Evolutionary conservation across 2,888 invertebrate species (phyloP).

Genomic region (Trissoscelio sp.): DNA sequence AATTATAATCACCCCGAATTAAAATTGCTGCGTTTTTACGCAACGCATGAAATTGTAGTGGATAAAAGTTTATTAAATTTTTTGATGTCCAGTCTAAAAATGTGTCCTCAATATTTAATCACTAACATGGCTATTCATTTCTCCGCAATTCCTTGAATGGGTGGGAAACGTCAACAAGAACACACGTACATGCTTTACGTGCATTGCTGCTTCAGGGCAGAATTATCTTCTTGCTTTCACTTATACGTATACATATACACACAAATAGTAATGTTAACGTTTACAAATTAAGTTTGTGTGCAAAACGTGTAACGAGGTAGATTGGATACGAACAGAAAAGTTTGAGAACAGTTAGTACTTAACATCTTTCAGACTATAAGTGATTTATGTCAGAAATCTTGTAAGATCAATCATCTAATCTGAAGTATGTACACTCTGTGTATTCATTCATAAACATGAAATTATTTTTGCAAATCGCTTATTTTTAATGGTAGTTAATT

Average conservation of each 20-base stretch:
- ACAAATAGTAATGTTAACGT: slow-evolving; percentile 14
- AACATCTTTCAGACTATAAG: not conserved
- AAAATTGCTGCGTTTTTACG: no score
- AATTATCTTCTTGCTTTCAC: slow-evolving; percentile 61
- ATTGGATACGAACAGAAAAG: not conserved
- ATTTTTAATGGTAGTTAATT: no score
- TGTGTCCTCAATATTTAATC: slow-evolving; percentile 24
- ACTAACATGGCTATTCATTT: slow-evolving; percentile 34
- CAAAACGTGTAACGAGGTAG: slow-evolving; percentile 14
- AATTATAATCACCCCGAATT: no score
- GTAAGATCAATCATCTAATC: not conserved
- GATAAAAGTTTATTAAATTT: no score
- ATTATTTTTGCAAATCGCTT: no score
- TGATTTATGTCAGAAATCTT: not conserved
- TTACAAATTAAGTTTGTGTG: slow-evolving; percentile 9
- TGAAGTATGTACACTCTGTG: not conserved
- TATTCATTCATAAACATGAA: not conserved
- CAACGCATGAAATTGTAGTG: no score
- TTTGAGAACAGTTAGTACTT: slow-evolving; percentile 13
- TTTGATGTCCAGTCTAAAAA: not conserved
- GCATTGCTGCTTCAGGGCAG: slow-evolving; percentile 36
- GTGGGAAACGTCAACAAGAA: slow-evolving; percentile 41
- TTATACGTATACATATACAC: slow-evolving; percentile 25
- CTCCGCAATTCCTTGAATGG: slow-evolving; percentile 23
- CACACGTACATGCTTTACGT: slow-evolving; percentile 16